A percentile compares a stretch with the other conserved stretches of the same genome.
phyloP scores from a whole-genome alignment of 2,113 vertebrate genomes.

The Acanthochromis polyacanthus region DNA sequence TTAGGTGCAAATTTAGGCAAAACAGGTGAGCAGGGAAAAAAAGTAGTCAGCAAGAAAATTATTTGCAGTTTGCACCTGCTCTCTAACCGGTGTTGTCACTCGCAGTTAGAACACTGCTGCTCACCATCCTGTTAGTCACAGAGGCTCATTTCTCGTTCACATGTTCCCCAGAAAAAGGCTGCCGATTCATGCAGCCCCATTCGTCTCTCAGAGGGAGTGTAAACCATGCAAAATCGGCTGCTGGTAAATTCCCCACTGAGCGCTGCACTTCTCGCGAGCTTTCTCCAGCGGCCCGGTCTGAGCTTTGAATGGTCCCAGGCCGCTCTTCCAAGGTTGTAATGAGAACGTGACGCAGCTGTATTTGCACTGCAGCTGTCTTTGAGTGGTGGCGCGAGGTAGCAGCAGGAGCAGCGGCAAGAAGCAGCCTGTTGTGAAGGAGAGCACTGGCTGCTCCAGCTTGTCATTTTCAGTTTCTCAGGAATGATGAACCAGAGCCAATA shows the following conservation, averaged over 20 bases:
- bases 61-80: too few species aligned
- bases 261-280: conserved; percentile 10
- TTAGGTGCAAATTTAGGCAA: too few species aligned
- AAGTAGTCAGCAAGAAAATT: too few species aligned
- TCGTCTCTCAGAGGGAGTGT: too few species aligned
- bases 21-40: too few species aligned
- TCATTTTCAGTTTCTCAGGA: too few species aligned
- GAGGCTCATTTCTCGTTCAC: background rate
- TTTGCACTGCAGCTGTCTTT: conserved; percentile 57
- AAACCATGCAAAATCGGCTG: conserved; percentile 6
- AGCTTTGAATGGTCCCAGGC: conserved; percentile 7
- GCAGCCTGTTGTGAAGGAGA: conserved; percentile 11
- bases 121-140: too few species aligned
- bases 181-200: too few species aligned
- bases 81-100: too few species aligned
- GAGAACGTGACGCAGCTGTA: conserved; percentile 60
- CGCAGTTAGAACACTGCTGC: too few species aligned
- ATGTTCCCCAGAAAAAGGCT: conserved; percentile 16
- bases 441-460: background rate
- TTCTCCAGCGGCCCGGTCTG: conserved; percentile 30
- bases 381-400: conserved; percentile 8
- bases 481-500: too few species aligned
- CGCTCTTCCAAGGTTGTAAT: conserved; percentile 45
- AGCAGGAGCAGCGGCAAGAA: background rate
- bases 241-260: conserved; percentile 49